A percentile compares a stretch with the other conserved stretches of the same genome.
Evolutionary conservation across 2,888 invertebrate genomes (phyloP).

Genomic region (Hylaea fasciaria): DNA sequence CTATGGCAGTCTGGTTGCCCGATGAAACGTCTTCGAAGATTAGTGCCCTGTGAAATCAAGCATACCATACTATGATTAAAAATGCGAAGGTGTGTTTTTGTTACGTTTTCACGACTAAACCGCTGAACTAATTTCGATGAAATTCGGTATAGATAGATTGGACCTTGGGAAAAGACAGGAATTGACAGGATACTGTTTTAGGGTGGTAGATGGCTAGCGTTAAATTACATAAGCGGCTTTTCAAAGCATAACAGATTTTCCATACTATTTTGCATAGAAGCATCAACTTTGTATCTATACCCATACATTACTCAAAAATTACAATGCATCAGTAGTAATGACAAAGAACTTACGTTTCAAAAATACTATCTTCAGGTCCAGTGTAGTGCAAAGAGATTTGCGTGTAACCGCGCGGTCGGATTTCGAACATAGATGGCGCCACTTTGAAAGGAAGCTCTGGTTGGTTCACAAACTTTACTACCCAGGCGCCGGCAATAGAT

Average conservation of each 20-base stretch:
- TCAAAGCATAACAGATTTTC: no score
- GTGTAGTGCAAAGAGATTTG: conserved; percentile 59
- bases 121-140: no score
- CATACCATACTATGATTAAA: no score
- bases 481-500: conserved; percentile 66
- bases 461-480: conserved; percentile 54
- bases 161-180: no score
- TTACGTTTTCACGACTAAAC: no score
- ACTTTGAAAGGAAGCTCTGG: conserved; percentile 59
- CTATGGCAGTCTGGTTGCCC: conserved; percentile 56
- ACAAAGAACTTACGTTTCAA: conserved; percentile 61
- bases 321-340: neutral
- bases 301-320: neutral
- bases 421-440: conserved; percentile 59
- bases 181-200: no score
- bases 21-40: conserved; percentile 66
- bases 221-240: no score
- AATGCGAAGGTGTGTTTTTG: no score
- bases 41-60: conserved; percentile 57
- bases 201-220: neutral
- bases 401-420: conserved; percentile 57
- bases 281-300: no score
- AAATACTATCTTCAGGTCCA: conserved; percentile 57
- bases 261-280: no score
- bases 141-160: no score